Conservation (phyloP, 2,888 invertebrate genomes). For the Troides aeacus region DNA sequence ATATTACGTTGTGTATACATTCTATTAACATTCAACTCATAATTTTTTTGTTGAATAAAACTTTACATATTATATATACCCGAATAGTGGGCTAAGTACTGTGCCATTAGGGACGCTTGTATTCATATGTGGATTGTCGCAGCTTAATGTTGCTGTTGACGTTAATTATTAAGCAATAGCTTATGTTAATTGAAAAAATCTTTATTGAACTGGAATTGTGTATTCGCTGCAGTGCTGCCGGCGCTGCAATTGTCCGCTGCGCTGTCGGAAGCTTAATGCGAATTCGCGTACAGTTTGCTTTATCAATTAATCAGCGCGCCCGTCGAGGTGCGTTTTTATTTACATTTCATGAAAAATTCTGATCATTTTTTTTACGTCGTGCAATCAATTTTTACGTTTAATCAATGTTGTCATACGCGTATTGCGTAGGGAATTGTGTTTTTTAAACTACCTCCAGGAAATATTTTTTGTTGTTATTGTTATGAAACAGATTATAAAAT, state of each 20-base stretch:
- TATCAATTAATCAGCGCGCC: slow-evolving; percentile 26
- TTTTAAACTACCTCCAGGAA: no score
- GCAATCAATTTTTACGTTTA: slow-evolving; percentile 28
- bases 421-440: background rate
- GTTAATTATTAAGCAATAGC: background rate
- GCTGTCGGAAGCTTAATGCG: slow-evolving; percentile 18
- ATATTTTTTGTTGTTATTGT: no score
- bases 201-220: slow-evolving; percentile 2
- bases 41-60: no score
- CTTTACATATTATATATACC: no score
- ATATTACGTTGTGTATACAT: no score
- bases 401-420: slow-evolving; percentile 21
- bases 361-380: slow-evolving; percentile 11
- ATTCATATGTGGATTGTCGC: background rate
- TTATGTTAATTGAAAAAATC: background rate
- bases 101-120: no score
- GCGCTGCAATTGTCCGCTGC: background rate
- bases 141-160: background rate
- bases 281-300: slow-evolving; percentile 21
- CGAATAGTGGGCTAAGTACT: no score
- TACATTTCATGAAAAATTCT: slow-evolving; percentile 21
- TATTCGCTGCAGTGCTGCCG: slow-evolving; percentile 4
- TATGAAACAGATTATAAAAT: no score
- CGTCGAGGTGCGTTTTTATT: slow-evolving; percentile 24
- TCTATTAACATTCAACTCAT: no score